Evolutionary conservation across 2,888 invertebrate species (phyloP).

Genomic region (Conomelus anceps): DNA sequence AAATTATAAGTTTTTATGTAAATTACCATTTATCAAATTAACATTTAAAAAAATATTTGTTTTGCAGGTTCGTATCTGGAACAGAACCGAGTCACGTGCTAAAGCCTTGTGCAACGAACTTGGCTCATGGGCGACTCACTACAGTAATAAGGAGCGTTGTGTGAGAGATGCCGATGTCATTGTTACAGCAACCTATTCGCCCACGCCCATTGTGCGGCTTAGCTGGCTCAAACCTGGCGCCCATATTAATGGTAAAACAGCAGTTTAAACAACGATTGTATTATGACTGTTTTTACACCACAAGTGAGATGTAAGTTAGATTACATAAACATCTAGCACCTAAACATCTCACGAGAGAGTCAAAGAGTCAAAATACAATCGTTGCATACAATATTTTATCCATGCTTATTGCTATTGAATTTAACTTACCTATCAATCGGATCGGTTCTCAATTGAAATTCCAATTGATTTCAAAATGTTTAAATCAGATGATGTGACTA

Average conservation of each 20-base stretch:
- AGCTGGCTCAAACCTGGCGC: conserved; percentile 49
- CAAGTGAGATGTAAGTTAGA: no score
- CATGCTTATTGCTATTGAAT: no score
- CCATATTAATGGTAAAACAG: conserved; percentile 57
- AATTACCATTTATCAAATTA: background rate
- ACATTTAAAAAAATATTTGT: background rate
- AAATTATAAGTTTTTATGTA: no score
- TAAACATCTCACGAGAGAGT: no score
- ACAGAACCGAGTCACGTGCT: conserved; percentile 43
- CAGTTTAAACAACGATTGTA: no score
- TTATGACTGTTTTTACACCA: no score
- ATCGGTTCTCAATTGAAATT: background rate
- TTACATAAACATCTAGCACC: no score
- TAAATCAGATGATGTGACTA: no score
- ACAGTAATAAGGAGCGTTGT: conserved; percentile 44
- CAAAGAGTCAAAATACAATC: no score
- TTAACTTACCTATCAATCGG: no score
- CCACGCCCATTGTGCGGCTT: conserved; percentile 46
- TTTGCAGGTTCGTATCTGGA: conserved; percentile 49
- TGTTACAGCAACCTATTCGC: conserved; percentile 51
- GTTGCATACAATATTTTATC: no score
- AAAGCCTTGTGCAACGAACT: conserved; percentile 40
- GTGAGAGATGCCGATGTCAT: conserved; percentile 54
- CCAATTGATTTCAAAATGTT: no score
- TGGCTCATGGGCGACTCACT: conserved; percentile 33